Percentiles rank a stretch among this genome's conserved stretches.
phyloP scores from a whole-genome alignment of 2,888 invertebrate genomes.

The Leucoptera coffeella region DNA sequence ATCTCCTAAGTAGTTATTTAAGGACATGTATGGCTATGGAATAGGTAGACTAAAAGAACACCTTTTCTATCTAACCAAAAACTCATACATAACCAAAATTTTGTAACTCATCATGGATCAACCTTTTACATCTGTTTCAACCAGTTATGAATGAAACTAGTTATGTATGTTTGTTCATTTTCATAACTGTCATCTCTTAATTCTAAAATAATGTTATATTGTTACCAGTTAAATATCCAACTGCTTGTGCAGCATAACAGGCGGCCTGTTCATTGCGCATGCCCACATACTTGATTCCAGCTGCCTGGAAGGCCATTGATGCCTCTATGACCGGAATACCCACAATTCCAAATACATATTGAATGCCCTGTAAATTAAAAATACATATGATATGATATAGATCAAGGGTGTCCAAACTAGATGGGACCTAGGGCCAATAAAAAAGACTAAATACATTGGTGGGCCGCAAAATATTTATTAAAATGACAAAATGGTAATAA shows the following conservation, averaged over 20 bases:
- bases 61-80: too few species aligned
- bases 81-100: too few species aligned
- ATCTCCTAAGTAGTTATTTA: too few species aligned
- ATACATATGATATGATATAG: constrained; percentile 1
- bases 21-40: too few species aligned
- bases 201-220: constrained; percentile 1
- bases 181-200: too few species aligned
- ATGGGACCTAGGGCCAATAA: background rate
- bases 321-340: constrained; percentile 94
- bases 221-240: constrained; percentile 81
- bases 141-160: too few species aligned
- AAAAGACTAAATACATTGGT: background rate
- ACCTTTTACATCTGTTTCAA: too few species aligned
- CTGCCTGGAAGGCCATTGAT: constrained; percentile 80
- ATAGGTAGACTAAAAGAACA: too few species aligned
- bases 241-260: constrained; percentile 94
- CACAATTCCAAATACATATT: constrained; percentile 95
- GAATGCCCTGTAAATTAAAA: constrained; percentile 64
- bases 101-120: too few species aligned
- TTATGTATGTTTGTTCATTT: too few species aligned
- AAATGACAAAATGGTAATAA: too few species aligned
- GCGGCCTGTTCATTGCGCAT: constrained; percentile 98
- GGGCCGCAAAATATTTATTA: too few species aligned
- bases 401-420: background rate
- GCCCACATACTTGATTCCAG: constrained; percentile 84